Evolutionary conservation across 2,888 invertebrate species (phyloP), one percentile per base, ranked within the genome.

Genomic region (Apotomis turbidana): DNA sequence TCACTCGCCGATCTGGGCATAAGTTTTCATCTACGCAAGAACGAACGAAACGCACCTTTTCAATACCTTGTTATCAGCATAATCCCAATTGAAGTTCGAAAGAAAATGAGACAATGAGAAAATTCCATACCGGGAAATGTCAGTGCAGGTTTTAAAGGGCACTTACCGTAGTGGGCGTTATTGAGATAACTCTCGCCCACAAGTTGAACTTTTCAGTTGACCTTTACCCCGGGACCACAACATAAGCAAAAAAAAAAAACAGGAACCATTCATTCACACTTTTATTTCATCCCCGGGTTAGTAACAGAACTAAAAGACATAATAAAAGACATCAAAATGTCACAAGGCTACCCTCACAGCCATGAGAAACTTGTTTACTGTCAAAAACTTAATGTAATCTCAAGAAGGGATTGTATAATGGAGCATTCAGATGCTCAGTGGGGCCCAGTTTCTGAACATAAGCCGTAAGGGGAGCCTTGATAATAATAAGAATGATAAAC

Each of bases 401-500:
- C 81, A 83, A 88, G 87, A 89, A 89, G 87, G 87, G 87, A 81
- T 9, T 49, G 83, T 81, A 85, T 80, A 90, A 86, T 87, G 87
- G 83, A 84, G 85, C 82, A 87, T 88, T 89, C 83, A 85, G 84
- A 87, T 87, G 87, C 89, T 88, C 84, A 85, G 80, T 81, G 81
- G 76, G 85, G 82, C 86, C 88, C 83, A 80, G 82, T 81, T 82
- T 86, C 80, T 76, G 78, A 86, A 85, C 82, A 85, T 85, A 83
- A 83, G 83, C 78, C 81, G 88, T 86, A 87, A 91, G 91, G 92
- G 92, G 91, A 88, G 82, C 83, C 84, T 77, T 81, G 82, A 83
- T 87, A 89, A 90, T 90, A 91, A 91, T 88, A 91, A 89, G 87
- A 83, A 85, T 83, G 83, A 87, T 85, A 88, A 87, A 85, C 85